phyloP scores from a whole-genome alignment of 2,888 invertebrate species.

The Hemithea aestivaria region DNA sequence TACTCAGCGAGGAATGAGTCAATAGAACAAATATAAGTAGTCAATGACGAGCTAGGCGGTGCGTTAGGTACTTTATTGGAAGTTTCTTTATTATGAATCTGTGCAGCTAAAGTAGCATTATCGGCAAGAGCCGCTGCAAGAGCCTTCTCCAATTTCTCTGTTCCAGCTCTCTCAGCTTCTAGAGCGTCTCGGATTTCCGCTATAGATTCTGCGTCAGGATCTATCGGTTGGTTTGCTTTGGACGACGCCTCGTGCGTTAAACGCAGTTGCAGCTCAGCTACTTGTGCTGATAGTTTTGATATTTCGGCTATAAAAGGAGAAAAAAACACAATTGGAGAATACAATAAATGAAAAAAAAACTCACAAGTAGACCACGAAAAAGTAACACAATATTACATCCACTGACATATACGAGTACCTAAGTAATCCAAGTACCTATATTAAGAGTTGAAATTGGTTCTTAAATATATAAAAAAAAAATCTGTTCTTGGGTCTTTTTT shows the following conservation, averaged over 20 bases:
- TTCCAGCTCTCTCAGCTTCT: slow-evolving; percentile 56
- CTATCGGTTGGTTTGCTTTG: slow-evolving; percentile 21
- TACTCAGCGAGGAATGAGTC: slow-evolving; percentile 66
- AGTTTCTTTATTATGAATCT: slow-evolving; percentile 42
- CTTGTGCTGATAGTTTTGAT: slow-evolving; percentile 43
- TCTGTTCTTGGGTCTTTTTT: too few species aligned
- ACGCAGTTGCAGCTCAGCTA: slow-evolving; percentile 49
- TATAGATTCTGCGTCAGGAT: slow-evolving; percentile 41
- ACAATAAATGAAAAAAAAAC: too few species aligned
- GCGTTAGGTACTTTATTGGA: slow-evolving; percentile 25
- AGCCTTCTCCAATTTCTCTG: slow-evolving; percentile 52
- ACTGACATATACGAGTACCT: too few species aligned
- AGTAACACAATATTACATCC: too few species aligned
- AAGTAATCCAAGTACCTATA: too few species aligned
- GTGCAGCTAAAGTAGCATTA: slow-evolving; percentile 52
- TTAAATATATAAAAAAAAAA: too few species aligned
- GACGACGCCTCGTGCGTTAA: slow-evolving; percentile 27
- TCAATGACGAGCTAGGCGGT: slow-evolving; percentile 25
- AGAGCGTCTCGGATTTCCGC: slow-evolving; percentile 49
- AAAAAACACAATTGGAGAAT: too few species aligned
- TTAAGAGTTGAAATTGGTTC: too few species aligned
- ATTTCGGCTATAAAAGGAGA: slow-evolving; percentile 58
- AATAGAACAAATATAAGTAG: slow-evolving; percentile 50
- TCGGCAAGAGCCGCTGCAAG: slow-evolving; percentile 58
- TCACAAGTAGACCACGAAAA: too few species aligned